Conservation (phyloP, 2,888 invertebrate genomes). For the Hydrotaea diabolus region DNA sequence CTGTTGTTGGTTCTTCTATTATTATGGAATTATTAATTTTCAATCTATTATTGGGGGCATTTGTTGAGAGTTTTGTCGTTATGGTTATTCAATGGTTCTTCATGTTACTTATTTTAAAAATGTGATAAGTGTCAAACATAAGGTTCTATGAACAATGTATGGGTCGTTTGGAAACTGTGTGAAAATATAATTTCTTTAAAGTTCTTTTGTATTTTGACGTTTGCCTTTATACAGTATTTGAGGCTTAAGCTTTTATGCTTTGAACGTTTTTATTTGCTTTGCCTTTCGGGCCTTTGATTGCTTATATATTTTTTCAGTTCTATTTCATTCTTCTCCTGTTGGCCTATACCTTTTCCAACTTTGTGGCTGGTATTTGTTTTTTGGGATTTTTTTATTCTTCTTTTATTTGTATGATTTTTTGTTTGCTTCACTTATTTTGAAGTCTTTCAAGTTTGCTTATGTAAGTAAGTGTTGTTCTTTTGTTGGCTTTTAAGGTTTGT, state of each 20-base stretch:
- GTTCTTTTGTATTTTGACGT: too few relatives aligned
- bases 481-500: constrained; percentile 32
- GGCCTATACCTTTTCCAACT: constrained; percentile 1
- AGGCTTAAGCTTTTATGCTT: too few relatives aligned
- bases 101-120: constrained; percentile 21
- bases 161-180: constrained; percentile 23
- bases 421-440: constrained; percentile 14
- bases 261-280: not conserved
- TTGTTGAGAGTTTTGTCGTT: constrained; percentile 14
- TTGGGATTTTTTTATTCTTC: not conserved
- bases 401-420: not conserved
- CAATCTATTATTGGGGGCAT: not conserved
- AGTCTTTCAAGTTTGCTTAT: not conserved
- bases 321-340: not conserved
- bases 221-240: too few relatives aligned
- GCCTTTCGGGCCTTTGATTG: constrained; percentile 29
- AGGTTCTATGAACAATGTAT: constrained; percentile 5
- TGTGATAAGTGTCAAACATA: not conserved
- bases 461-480: too few relatives aligned
- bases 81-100: constrained; percentile 46
- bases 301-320: not conserved
- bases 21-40: too few relatives aligned
- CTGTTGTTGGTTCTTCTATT: too few relatives aligned
- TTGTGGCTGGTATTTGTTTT: not conserved
- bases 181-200: constrained; percentile 47